These are phyloP conservation scores for Pseudorhombus dupliciocellatus DNA, from an alignment of 2,113 vertebrate species.

Conservation along the genomic window DNA sequence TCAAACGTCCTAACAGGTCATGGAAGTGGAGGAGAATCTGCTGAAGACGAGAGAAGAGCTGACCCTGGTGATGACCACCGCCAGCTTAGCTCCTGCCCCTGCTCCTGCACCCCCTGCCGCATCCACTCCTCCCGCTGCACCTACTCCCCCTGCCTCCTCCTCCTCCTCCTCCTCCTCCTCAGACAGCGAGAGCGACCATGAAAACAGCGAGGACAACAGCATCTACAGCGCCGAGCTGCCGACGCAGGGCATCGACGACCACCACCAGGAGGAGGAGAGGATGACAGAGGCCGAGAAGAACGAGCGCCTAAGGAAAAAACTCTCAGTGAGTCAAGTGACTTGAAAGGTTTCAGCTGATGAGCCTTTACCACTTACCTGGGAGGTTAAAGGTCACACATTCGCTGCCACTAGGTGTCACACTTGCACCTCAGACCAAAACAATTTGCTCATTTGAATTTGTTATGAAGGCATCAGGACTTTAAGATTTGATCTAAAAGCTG, in stretches of 20 bases:
- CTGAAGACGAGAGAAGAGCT: constrained; percentile 93
- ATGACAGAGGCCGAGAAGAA: constrained; percentile 95
- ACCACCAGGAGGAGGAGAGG: constrained; percentile 90
- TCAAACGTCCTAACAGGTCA: constrained; percentile 65
- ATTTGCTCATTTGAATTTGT: too few relatives aligned
- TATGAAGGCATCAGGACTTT: too few relatives aligned
- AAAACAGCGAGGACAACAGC: constrained; percentile 84
- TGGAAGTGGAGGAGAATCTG: constrained; percentile 89
- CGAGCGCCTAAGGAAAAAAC: constrained; percentile 87
- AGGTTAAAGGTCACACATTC: too few relatives aligned
- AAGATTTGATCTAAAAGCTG: too few relatives aligned
- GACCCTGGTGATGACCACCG: constrained; percentile 82
- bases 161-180: constrained; percentile 72
- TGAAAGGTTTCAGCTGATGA: too few relatives aligned
- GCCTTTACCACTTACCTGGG: too few relatives aligned
- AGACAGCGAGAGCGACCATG: constrained; percentile 71
- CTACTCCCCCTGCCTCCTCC: constrained; percentile 37
- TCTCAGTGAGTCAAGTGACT: constrained; percentile 82
- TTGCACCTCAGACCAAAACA: too few relatives aligned
- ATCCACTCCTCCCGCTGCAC: constrained; percentile 63
- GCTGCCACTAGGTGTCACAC: too few relatives aligned
- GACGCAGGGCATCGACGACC: constrained; percentile 85
- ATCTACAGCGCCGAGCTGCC: constrained; percentile 92
- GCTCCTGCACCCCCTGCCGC: constrained; percentile 31
- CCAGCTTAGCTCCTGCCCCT: constrained; percentile 58